Conservation (phyloP, 2,113 vertebrate genomes). For the Pantherophis guttatus region DNA sequence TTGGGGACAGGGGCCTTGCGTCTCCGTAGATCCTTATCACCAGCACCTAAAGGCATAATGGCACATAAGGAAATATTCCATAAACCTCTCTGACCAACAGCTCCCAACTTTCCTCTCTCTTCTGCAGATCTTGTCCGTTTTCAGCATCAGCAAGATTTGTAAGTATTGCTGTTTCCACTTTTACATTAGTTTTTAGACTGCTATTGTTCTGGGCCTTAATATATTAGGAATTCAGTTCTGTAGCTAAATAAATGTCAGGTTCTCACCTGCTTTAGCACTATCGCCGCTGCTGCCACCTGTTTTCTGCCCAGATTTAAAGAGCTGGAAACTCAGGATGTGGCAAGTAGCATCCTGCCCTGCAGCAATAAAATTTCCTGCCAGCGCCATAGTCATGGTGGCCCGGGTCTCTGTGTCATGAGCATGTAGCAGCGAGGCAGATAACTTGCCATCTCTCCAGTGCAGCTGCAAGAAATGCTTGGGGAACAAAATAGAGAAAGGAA, state of each 20-base stretch:
- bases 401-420: conserved; percentile 84
- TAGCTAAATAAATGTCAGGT: background rate
- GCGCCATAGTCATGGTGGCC: conserved; percentile 92
- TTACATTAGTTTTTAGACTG: background rate
- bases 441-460: conserved; percentile 75
- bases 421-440: conserved; percentile 84
- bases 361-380: conserved; percentile 82
- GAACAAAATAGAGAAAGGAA: accelerated
- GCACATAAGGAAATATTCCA: background rate
- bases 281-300: background rate
- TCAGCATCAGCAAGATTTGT: background rate
- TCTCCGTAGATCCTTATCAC: conserved; percentile 60
- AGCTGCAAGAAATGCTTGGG: conserved; percentile 88
- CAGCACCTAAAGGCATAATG: conserved; percentile 38
- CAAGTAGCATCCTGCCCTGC: conserved; percentile 89
- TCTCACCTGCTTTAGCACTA: background rate
- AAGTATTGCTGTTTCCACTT: background rate
- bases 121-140: background rate
- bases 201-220: background rate
- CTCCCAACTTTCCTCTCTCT: background rate
- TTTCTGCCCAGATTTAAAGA: conserved; percentile 25
- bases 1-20: conserved; percentile 33
- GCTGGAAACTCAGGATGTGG: conserved; percentile 78
- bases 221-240: background rate
- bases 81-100: background rate